Conservation (phyloP, 2,888 invertebrate species). For the Lypha dubia region DNA sequence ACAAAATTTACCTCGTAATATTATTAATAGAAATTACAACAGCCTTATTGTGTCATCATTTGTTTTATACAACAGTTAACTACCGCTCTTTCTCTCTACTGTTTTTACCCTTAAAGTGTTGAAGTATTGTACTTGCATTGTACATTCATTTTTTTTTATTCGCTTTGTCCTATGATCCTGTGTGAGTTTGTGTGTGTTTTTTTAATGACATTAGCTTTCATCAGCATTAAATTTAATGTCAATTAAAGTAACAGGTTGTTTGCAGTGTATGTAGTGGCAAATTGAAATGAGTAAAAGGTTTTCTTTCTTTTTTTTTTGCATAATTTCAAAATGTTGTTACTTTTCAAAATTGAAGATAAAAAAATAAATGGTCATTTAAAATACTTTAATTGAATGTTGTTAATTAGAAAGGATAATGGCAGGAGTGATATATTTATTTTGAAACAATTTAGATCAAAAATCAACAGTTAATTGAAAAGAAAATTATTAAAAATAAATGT, state of each 20-base stretch:
- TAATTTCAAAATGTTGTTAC: conserved; percentile 40
- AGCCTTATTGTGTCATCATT: conserved; percentile 72
- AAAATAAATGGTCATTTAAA: conserved; percentile 46
- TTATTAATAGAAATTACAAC: conserved; percentile 72
- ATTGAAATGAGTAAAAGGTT: conserved; percentile 30
- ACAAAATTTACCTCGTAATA: conserved; percentile 55
- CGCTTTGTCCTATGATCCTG: conserved; percentile 31
- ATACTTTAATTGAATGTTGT: conserved; percentile 46
- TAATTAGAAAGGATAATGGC: conserved; percentile 25
- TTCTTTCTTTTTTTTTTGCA: conserved; percentile 11
- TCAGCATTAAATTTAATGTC: conserved; percentile 73
- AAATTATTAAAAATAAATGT: not conserved
- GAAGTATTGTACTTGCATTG: conserved; percentile 27
- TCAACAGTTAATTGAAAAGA: not conserved
- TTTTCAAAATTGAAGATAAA: not conserved
- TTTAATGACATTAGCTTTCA: conserved; percentile 73
- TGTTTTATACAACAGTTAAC: conserved; percentile 48
- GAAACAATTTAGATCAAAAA: not conserved
- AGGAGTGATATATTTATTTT: not conserved
- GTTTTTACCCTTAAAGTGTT: conserved; percentile 17
- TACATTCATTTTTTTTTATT: conserved; percentile 40
- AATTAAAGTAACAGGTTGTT: conserved; percentile 72
- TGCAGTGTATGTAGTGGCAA: conserved; percentile 35
- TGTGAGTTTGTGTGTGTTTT: conserved; percentile 47
- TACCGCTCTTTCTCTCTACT: not conserved